These are phyloP conservation scores for Athripsodes cinereus DNA, from an alignment of 2,888 invertebrate genomes.

Conservation along the genomic window DNA sequence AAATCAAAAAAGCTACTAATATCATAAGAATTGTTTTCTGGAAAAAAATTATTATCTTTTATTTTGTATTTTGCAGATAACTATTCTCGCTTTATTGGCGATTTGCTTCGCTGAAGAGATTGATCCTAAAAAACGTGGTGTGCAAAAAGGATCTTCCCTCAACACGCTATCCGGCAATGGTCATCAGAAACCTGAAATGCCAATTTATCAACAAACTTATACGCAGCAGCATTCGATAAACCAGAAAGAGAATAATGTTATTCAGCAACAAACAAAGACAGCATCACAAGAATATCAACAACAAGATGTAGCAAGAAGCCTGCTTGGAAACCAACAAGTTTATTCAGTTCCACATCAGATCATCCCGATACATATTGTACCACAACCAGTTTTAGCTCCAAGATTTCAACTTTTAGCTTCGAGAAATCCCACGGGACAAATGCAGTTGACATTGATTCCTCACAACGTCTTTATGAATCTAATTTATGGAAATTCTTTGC, in stretches of 20 bases:
- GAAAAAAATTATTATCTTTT: too few species aligned
- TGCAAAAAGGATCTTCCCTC: conserved; percentile 36
- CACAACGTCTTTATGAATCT: conserved; percentile 34
- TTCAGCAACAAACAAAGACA: conserved; percentile 40
- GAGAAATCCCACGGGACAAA: conserved; percentile 37
- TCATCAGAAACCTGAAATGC: conserved; percentile 42
- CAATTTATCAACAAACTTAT: conserved; percentile 36
- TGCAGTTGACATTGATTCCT: conserved; percentile 40
- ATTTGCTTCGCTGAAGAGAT: conserved; percentile 37
- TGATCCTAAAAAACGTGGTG: conserved; percentile 46
- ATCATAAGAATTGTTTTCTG: too few species aligned
- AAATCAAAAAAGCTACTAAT: too few species aligned
- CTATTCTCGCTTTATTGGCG: conserved; percentile 38
- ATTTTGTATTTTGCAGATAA: conserved; percentile 34
- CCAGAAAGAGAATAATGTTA: too few species aligned
- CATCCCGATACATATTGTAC: conserved; percentile 38
- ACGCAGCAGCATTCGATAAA: too few species aligned
- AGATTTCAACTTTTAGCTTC: conserved; percentile 43
- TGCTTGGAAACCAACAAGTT: conserved; percentile 4
- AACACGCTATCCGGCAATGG: conserved; percentile 42
- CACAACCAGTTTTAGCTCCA: conserved; percentile 32
- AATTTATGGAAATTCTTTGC: neutral
- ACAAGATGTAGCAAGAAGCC: conserved; percentile 33
- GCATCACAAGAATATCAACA: conserved; percentile 36
- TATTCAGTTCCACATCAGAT: conserved; percentile 17